Base-by-base conservation (phyloP, 2,888 invertebrate genomes). In the Nemotelus nigrinus region DNA sequence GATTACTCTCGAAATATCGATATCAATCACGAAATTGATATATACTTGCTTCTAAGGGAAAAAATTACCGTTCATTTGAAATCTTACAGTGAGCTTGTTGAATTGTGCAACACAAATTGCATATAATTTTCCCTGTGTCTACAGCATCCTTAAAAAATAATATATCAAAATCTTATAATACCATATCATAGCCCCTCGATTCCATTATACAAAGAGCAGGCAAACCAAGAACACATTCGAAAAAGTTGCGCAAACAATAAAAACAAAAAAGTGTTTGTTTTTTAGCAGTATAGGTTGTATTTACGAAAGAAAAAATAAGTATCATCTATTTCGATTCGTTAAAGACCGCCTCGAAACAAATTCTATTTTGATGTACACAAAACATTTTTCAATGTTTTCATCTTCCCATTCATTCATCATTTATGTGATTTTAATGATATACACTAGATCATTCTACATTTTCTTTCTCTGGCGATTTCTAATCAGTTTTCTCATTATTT, bases 391-490 rank as follows among this genome's bases (percentile, higher is more conserved):
- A 63, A 44, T 64, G 72, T 78, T 80, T 80, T 80, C 76, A 65
- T 77, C 25, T 25, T 25, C 25, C 25, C 25, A 25, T 80, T 78
- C 76, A 79, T 74, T 47, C 77, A 57, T 79, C 76, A 72, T 70
- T 77, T 77, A 64, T 71, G 58, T 78, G 44, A 77, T 80, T 80
- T 80, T 80, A 68, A 74, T 76, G 65, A 78, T 79, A 65, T 78
- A 77, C 78, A 77, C 75, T 80, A 78, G 75, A 80, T 79, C 80
- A 80, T 72, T 80, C 78, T 25, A 76, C 76, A 78, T 50, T 67
- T 71, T 58, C 71, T 71, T 77, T 78, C 78, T 79, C 77, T 80
- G 77, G 53, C 77, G 72, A 58, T 60, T 74, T 76, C 72, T 77
- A 65, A 77, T 70, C 78, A 79, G 78, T 72, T 76, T 68, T 80